phyloP scores from a whole-genome alignment of 2,113 vertebrate species.

The Apteryx owenii region DNA sequence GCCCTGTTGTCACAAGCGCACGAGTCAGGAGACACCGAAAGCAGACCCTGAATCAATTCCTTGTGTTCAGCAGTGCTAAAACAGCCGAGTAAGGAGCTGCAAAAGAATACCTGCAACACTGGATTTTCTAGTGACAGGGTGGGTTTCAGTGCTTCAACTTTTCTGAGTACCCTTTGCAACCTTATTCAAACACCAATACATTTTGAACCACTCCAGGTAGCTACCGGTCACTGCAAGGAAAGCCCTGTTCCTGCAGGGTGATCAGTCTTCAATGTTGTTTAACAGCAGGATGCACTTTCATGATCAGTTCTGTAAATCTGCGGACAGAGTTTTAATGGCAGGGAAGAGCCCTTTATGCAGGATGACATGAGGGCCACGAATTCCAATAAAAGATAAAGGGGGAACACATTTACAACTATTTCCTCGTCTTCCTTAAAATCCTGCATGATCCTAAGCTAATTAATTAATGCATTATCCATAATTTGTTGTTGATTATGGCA shows the following conservation, averaged over 20 bases:
- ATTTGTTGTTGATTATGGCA: constrained; percentile 49
- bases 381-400: neutral
- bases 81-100: neutral
- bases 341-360: neutral
- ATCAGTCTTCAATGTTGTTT: neutral
- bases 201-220: neutral
- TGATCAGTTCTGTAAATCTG: neutral
- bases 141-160: neutral
- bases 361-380: neutral
- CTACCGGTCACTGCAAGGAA: accelerated
- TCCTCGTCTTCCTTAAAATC: neutral
- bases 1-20: neutral
- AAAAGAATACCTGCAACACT: neutral
- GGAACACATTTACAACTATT: neutral
- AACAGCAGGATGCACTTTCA: neutral
- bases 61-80: neutral
- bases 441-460: neutral
- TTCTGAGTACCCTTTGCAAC: neutral
- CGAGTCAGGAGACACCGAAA: neutral
- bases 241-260: neutral
- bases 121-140: neutral
- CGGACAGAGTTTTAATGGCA: neutral
- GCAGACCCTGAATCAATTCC: neutral
- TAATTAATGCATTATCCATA: neutral
- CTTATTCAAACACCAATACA: neutral